Conservation (phyloP, 2,113 vertebrate species). For the Charina bottae region DNA sequence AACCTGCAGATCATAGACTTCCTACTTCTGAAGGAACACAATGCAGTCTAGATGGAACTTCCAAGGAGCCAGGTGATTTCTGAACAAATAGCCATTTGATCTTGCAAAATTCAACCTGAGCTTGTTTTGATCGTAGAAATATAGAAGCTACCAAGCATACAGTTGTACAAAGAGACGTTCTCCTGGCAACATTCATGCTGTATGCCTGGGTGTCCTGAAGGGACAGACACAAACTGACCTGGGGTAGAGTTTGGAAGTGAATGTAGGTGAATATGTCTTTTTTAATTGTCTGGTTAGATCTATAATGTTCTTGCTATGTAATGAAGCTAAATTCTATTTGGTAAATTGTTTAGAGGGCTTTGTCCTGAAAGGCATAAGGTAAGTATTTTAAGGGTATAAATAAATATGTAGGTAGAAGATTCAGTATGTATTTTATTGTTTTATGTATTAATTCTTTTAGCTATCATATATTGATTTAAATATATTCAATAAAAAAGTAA, state of each 20-base stretch:
- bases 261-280: neutral
- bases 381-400: neutral
- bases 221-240: neutral
- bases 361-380: neutral
- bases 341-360: neutral
- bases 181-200: neutral
- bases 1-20: neutral
- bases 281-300: neutral
- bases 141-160: neutral
- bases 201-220: neutral
- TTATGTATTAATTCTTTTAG: neutral
- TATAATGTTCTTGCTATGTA: neutral
- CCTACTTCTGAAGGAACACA: neutral
- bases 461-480: neutral
- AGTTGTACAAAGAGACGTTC: neutral
- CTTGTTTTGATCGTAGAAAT: neutral
- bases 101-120: neutral
- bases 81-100: neutral
- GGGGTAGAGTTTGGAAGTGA: neutral
- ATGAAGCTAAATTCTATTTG: neutral
- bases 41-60: neutral
- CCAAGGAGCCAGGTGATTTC: neutral
- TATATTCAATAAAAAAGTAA: neutral
- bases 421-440: neutral
- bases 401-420: neutral